Conservation (phyloP, 2,888 invertebrate species). For the Hesperia comma region DNA sequence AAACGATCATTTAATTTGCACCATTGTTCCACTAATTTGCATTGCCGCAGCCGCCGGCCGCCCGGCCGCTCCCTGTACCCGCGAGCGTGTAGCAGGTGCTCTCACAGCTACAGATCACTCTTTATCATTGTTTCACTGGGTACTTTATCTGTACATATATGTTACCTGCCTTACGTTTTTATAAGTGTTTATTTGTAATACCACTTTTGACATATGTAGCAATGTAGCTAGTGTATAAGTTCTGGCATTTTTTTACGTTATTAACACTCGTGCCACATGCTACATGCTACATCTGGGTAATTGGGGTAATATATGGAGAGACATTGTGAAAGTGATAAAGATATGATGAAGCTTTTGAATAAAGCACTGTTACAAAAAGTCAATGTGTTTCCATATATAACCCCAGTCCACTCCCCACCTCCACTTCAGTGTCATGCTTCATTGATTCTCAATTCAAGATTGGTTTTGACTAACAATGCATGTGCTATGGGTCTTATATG, state of each 20-base stretch:
- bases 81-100: conserved; percentile 50
- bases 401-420: conserved; percentile 61
- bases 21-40: conserved; percentile 52
- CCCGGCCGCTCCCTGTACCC: conserved; percentile 31
- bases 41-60: conserved; percentile 42
- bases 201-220: conserved; percentile 85
- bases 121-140: conserved; percentile 81
- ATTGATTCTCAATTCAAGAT: conserved; percentile 27
- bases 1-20: conserved; percentile 61
- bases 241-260: conserved; percentile 75
- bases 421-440: conserved; percentile 49
- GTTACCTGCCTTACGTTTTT: conserved; percentile 81
- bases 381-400: conserved; percentile 87
- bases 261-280: conserved; percentile 79
- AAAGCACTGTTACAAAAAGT: conserved; percentile 88
- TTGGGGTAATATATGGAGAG: conserved; percentile 88
- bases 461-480: conserved; percentile 33
- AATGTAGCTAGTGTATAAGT: conserved; percentile 78
- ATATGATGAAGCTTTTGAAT: conserved; percentile 86
- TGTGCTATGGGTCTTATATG: conserved; percentile 24
- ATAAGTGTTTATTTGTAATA: conserved; percentile 84
- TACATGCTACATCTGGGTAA: conserved; percentile 85
- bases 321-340: conserved; percentile 86
- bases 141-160: conserved; percentile 81
- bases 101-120: conserved; percentile 67